These are phyloP conservation scores for Pelodytes ibericus DNA, from an alignment of 2,797 vertebrate species.

Conservation along the genomic window DNA sequence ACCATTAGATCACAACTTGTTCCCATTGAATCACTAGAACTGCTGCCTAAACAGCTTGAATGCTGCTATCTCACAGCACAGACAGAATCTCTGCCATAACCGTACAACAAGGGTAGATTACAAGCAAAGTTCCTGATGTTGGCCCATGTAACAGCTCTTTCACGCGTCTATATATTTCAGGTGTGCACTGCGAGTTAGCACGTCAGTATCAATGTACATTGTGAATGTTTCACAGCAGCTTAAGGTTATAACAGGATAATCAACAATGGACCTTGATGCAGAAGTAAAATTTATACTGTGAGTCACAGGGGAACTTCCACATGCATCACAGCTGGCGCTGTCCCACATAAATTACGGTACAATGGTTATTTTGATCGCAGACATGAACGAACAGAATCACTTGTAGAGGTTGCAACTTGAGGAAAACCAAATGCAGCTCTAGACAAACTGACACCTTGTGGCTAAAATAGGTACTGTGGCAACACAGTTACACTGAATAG, in stretches of 20 bases:
- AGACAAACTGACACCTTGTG: conserved; percentile 1
- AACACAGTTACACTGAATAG: too few relatives aligned
- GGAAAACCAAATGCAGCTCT: too few relatives aligned
- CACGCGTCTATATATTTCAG: background rate
- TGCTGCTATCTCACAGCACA: background rate
- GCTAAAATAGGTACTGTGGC: background rate
- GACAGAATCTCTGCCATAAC: background rate
- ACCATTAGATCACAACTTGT: conserved; percentile 34
- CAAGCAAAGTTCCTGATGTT: background rate
- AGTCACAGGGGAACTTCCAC: background rate
- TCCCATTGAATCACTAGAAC: conserved; percentile 17
- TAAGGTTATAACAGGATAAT: background rate
- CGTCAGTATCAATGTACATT: too few relatives aligned
- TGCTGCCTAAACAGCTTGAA: background rate
- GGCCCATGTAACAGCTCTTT: background rate
- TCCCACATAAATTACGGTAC: background rate
- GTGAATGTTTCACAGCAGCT: background rate
- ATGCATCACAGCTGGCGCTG: background rate
- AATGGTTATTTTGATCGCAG: background rate
- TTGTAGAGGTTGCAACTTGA: background rate
- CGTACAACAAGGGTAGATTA: background rate
- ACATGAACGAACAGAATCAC: background rate
- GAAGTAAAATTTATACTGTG: background rate
- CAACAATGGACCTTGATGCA: background rate
- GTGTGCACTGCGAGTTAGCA: background rate